A percentile compares a stretch with the other conserved stretches of the same genome.
Conservation (phyloP, 2,888 invertebrate genomes). For the Euproctis similis region DNA sequence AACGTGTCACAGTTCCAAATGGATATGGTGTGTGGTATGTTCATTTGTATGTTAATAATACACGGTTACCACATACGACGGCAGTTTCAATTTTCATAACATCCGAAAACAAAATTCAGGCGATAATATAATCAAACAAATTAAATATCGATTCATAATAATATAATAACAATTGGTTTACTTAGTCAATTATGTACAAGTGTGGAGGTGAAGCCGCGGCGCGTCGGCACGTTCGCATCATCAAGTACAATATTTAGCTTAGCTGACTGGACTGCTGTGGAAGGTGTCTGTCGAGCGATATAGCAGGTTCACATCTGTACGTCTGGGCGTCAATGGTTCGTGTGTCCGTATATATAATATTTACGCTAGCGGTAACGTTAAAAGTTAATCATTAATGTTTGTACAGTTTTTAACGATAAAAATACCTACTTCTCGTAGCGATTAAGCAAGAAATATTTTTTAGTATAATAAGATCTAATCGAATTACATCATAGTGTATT, state of each 20-base stretch:
- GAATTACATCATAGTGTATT: slow-evolving; percentile 72
- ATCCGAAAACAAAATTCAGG: too few species aligned
- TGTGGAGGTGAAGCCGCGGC: slow-evolving; percentile 14
- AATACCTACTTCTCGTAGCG: slow-evolving; percentile 62
- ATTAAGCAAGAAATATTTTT: slow-evolving; percentile 72
- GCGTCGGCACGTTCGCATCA: slow-evolving; percentile 29
- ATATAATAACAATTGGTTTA: too few species aligned
- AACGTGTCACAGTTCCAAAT: too few species aligned
- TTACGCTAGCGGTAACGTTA: slow-evolving; percentile 53
- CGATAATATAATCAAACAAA: too few species aligned
- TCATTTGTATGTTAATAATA: too few species aligned
- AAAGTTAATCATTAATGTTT: slow-evolving; percentile 62
- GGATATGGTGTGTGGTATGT: too few species aligned
- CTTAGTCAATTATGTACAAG: too few species aligned
- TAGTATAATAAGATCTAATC: slow-evolving; percentile 73
- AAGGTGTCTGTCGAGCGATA: slow-evolving; percentile 41
- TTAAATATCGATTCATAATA: too few species aligned
- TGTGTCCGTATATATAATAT: slow-evolving; percentile 37
- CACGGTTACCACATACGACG: too few species aligned
- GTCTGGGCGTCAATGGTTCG: slow-evolving; percentile 30
- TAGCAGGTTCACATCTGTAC: slow-evolving; percentile 34
- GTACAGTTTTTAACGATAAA: slow-evolving; percentile 71
- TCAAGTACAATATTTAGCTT: slow-evolving; percentile 59
- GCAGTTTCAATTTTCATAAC: too few species aligned
- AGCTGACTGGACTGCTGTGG: slow-evolving; percentile 35